phyloP scores from a whole-genome alignment of 2,888 invertebrate species.

The Agrotis ipsilon region DNA sequence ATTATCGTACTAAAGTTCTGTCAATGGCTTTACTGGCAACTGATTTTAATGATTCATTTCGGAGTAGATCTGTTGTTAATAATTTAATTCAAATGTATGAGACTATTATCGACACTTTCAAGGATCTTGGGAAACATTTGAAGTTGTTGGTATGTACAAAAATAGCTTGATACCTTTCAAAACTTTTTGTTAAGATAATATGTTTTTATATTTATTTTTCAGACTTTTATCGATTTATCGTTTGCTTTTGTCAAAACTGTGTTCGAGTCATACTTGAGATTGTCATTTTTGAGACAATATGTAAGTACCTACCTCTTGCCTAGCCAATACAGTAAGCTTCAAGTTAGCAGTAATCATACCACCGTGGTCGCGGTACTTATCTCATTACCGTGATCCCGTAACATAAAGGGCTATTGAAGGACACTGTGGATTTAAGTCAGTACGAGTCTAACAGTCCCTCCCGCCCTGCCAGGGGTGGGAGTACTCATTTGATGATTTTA shows the following conservation, averaged over 20 bases:
- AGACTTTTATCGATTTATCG: neutral
- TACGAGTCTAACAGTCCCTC: no score
- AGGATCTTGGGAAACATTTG: neutral
- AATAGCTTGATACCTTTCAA: no score
- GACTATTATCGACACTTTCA: neutral
- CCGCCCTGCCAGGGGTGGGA: no score
- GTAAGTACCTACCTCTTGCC: neutral
- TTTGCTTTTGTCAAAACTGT: neutral
- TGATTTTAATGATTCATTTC: neutral
- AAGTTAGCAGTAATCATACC: neutral
- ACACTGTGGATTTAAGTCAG: no score
- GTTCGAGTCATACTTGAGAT: neutral
- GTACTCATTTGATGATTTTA: no score
- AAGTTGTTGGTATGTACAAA: slow-evolving; percentile 11
- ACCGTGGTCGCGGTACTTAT: no score
- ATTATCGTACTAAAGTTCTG: slow-evolving; percentile 8
- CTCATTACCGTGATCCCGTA: no score
- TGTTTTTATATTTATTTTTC: neutral
- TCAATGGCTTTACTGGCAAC: neutral
- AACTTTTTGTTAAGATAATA: neutral
- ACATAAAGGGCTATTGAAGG: no score
- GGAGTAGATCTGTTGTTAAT: slow-evolving; percentile 1
- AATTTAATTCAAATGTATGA: slow-evolving; percentile 20
- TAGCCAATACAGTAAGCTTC: neutral
- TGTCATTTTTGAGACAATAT: neutral